These are phyloP conservation scores for Macheiramphus alcinus DNA, from an alignment of 2,113 vertebrate species.

Conservation along the genomic window DNA sequence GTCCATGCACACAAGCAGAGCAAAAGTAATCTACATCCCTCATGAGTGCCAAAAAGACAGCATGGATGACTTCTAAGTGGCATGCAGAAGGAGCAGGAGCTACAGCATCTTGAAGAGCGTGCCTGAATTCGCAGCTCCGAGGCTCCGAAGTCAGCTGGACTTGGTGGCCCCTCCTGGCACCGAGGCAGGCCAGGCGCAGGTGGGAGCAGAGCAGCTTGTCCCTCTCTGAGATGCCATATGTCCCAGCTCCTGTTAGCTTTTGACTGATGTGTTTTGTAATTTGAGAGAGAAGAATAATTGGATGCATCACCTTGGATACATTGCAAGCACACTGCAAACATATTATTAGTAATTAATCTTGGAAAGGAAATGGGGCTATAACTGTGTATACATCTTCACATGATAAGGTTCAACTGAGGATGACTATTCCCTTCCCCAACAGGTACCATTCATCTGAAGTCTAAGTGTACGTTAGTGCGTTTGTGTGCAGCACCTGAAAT, in stretches of 20 bases:
- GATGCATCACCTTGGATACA: neutral
- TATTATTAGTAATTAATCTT: neutral
- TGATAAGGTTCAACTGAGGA: neutral
- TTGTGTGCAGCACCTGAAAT: neutral
- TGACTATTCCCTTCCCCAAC: neutral
- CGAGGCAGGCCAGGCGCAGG: neutral
- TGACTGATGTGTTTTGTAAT: conserved; percentile 20
- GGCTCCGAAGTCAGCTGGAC: neutral
- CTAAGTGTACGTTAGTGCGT: neutral
- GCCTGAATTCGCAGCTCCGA: neutral
- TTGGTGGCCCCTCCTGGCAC: neutral
- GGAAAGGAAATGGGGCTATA: neutral
- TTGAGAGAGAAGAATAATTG: neutral
- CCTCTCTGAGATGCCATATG: neutral
- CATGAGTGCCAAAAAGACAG: neutral
- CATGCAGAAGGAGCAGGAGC: neutral
- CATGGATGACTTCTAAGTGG: neutral
- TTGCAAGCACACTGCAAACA: fast-evolving
- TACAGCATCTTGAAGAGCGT: neutral
- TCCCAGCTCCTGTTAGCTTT: neutral
- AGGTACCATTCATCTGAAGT: neutral
- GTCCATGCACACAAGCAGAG: neutral
- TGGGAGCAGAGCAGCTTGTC: neutral
- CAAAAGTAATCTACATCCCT: neutral
- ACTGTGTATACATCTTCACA: neutral